Evolutionary conservation across 1,140 invertebrate genomes (phyloP), one percentile per base, ranked within the genome.

Genomic region (Harpegnathos saltator): DNA sequence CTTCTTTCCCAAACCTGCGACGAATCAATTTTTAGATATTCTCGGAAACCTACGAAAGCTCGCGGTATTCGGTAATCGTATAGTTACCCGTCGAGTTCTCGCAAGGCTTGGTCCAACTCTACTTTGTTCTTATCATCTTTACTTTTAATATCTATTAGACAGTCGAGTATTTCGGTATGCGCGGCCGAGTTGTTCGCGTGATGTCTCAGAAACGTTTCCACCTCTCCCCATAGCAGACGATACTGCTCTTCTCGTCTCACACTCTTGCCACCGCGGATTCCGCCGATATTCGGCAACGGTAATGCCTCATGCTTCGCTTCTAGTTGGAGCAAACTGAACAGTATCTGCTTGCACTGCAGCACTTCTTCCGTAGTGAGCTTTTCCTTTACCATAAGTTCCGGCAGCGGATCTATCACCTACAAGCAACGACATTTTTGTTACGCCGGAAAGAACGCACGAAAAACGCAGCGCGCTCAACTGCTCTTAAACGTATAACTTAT

Each of bases 231-330:
- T 90, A 99, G 95, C 61, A 97, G 95, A 73, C 97, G 95, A 94
- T 99, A 99, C 89, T 99, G 98, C 89, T 99, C 98, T 87, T 99
- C 98, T 54, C 96, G 95, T 58, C 96, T 96, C 44, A 92, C 90
- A 22, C 95, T 95, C 89, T 96, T 96, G 7, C 95, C 95, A 22
- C 95, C 95, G 5, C 94, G 89, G 17, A 91, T 92, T 61, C 95
- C 95, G 1, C 95, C 95, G 22, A 95, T 93, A 84, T 94, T 95
- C 0, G 96, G 95, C 0, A 97, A 93, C 33, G 97, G 96, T 3
- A 99, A 94, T 26, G 97, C 94, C 89, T 99, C 98, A 78, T 98
- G 97, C 72, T 98, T 96, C 0, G 96, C 95, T 93, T 99, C 98
- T 92, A 98, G 96, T 11, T 95, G 96, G 17, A 99, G 96, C 0